Evolutionary conservation across 2,888 invertebrate genomes (phyloP).

Genomic region (Mesorhabditis sp.): DNA sequence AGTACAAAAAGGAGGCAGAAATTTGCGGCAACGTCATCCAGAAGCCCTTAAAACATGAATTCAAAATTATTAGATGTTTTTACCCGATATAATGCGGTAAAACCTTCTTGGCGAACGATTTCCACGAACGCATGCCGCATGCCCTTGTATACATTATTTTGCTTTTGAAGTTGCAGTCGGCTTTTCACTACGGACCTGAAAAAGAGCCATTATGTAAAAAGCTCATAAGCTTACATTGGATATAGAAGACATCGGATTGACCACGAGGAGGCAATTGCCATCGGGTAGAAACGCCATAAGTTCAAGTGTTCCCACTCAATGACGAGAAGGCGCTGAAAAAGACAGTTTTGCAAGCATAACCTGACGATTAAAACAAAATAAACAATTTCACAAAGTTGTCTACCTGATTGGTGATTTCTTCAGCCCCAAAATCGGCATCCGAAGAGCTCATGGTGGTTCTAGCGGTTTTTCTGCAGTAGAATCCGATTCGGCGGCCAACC

Average conservation of each 20-base stretch:
- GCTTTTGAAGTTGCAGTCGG: conserved; percentile 49
- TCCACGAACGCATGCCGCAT: conserved; percentile 51
- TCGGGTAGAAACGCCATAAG: conserved; percentile 48
- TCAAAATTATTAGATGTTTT: background rate
- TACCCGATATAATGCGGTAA: conserved; percentile 50
- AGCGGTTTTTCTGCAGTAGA: too few relatives aligned
- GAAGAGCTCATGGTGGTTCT: background rate
- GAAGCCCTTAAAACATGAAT: conserved; percentile 41
- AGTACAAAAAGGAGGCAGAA: conserved; percentile 53
- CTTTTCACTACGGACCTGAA: conserved; percentile 17
- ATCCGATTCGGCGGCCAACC: too few relatives aligned
- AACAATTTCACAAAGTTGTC: background rate
- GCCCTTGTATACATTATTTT: conserved; percentile 51
- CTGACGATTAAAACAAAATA: background rate
- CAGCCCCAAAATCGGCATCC: conserved; percentile 1
- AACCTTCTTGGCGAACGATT: conserved; percentile 47
- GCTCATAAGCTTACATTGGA: conserved; percentile 47
- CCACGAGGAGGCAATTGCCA: conserved; percentile 42
- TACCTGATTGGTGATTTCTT: background rate
- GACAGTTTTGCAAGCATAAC: background rate
- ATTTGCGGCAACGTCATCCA: conserved; percentile 57
- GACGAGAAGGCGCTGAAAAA: conserved; percentile 30
- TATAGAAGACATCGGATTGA: conserved; percentile 44
- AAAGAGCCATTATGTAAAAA: background rate
- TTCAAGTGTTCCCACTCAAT: conserved; percentile 56